Evolutionary conservation across 2,113 vertebrate genomes (phyloP), one percentile per base, ranked within the genome.

Genomic region (Trematocara unimaculatum): DNA sequence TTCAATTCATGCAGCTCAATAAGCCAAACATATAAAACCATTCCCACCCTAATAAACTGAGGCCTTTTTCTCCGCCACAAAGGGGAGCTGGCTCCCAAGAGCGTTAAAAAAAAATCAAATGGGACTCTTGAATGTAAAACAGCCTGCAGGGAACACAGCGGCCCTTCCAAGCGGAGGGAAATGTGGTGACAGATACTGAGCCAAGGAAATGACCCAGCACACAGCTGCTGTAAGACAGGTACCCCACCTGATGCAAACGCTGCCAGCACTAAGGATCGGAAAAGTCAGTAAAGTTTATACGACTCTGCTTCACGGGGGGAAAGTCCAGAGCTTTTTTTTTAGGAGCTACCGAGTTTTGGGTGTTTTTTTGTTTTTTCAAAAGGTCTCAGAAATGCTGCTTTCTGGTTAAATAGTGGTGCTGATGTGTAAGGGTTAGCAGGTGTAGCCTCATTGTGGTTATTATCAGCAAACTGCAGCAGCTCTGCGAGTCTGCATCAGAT

Each of bases 391-490:
- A 89, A 87, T 2, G 51, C 35, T 64, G 40, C 55, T 82, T 14
- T 91, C 82, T 77, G 35, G 79, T 67, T 72, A 86, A 91, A 83
- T 31, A 5, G 83, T 29, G 51, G 67, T 49, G 79, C 86, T 85
- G 81, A 85, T 88, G 84, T 89, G 84, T 91, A 84, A 89, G 78
- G 80, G 86, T 82, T 58, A 94, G 86, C 95, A 96, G 95, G 94
- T 96, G 95, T 95, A 93, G 94, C 95, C 95, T 95, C 93, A 94
- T 93, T 95, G 96, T 95, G 94, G 96, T 95, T 95, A 86, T 93
- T 94, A 94, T 92, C 84, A 87, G 85, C 78, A 55, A 93, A 26
- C 53, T 87, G 88, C 92, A 95, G 92, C 85, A 95, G 92, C 91
- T 80, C 88, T 49, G 70, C 42, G 64, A 87, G 93, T 92, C 96